Base-by-base conservation (phyloP, 2,888 invertebrate genomes). In the Lymantria monacha region DNA sequence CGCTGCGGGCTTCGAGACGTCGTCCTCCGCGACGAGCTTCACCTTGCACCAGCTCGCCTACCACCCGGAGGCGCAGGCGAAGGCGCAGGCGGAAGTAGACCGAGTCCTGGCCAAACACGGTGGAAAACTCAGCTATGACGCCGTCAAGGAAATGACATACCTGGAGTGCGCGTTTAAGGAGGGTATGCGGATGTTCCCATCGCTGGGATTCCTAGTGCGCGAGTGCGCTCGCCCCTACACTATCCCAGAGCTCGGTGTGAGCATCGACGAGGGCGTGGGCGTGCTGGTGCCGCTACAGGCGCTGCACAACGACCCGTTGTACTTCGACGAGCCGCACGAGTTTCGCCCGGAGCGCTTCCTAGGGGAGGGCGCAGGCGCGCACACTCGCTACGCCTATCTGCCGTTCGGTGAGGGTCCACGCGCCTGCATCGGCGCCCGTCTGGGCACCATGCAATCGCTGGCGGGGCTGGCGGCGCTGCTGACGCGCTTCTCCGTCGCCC, bases 1-100 rank as follows among this genome's bases (percentile, higher is more conserved):
- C 42, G 82, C 82, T 0, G 92, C 91, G 0, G 92, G 91, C 0
- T 92, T 90, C 44, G 91, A 91, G 56, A 90, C 91, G 0, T 91
- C 91, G 0, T 89, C 92, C 0, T 84, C 87, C 0, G 82, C 87
- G 0, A 83, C 87, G 3, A 83, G 84, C 42, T 80, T 69, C 57
- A 80, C 85, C 1, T 61, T 86, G 42, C 83, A 85, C 51, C 78
- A 86, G 62, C 70, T 87, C 1, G 86, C 86, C 3, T 73, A 63
- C 58, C 59, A 84, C 42, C 81, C 77, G 0, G 72, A 72, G 8
- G 74, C 79, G 5, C 86, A 87, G 53, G 53, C 55, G 0, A 76
- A 71, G 30, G 81, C 69, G 9, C 85, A 84, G 45, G 59, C 55
- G 0, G 79, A 85, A 11, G 72, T 87, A 3, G 83, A 82, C 46